Conservation (phyloP, 2,113 vertebrate species). For the Catharus fuscescens region DNA sequence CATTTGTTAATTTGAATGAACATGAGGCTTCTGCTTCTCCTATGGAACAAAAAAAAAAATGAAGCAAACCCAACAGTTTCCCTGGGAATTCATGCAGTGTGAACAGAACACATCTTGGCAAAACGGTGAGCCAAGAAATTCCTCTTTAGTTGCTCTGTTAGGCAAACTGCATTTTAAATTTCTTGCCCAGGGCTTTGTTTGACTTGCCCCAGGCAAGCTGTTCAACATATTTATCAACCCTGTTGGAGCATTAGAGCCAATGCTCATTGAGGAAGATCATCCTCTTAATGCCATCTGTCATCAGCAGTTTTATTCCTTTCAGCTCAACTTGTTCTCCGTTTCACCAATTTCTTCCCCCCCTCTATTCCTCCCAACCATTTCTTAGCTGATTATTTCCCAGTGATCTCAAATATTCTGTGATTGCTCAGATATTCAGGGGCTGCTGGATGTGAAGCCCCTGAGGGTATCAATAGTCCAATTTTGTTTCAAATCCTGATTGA, state of each 20-base stretch:
- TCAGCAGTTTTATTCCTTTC: constrained; percentile 41
- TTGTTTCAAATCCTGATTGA: constrained; percentile 8
- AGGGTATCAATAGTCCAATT: constrained; percentile 8
- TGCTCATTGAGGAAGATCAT: constrained; percentile 34
- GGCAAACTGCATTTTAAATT: constrained; percentile 58
- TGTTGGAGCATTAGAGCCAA: constrained; percentile 43
- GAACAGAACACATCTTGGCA: constrained; percentile 57
- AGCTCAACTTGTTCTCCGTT: constrained; percentile 26
- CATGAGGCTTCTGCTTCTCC: constrained; percentile 50
- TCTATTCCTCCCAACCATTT: not conserved
- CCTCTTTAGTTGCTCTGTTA: constrained; percentile 67
- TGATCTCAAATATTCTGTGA: constrained; percentile 6
- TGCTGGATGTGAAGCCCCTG: not conserved
- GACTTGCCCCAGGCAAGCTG: constrained; percentile 66
- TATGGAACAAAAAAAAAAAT: not conserved
- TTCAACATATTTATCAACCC: constrained; percentile 63
- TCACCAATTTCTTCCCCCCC: not conserved
- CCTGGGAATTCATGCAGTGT: constrained; percentile 46
- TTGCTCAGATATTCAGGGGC: constrained; percentile 30
- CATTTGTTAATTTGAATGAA: constrained; percentile 63
- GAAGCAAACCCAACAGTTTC: constrained; percentile 51
- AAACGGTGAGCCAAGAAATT: constrained; percentile 51
- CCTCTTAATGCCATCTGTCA: constrained; percentile 54
- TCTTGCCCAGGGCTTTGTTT: constrained; percentile 65
- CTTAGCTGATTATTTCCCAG: constrained; percentile 5